Evolutionary conservation across 2,797 vertebrate genomes (phyloP), one percentile per base, ranked within the genome.

Genomic region (Thalassophryne amazonica): DNA sequence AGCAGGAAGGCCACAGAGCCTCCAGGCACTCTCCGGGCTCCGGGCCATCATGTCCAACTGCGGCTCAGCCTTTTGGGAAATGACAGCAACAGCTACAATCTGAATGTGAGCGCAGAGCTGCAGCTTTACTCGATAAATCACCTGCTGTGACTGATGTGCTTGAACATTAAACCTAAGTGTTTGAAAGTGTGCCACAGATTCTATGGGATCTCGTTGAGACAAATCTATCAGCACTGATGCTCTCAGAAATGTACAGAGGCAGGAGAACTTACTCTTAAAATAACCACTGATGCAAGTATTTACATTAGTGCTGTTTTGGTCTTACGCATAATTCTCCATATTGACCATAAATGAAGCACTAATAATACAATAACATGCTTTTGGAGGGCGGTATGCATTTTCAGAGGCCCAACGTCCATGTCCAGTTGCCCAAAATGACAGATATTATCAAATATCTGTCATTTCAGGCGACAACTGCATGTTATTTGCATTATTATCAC

Each of bases 91-190:
- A 15, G 46, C 51, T 10, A 2, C 32, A n/a, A 2, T 35, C 37
- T 63, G 61, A 59, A 62, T 8, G 45, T 24, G 50, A 69, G 76
- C 60, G 36, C 56, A 60, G 60, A 73, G 71, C 48, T 16, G 2
- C 31, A 42, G 71, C 69, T 47, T 15, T 2, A 57, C 71, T 84
- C 84, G 28, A 78, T 85, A 81, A 84, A 75, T 72, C 74, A 51
- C 29, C 18, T 24, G 9, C 39, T 21, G 35, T 75, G 81, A 82
- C 80, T 74, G 80, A 84, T 77, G 71, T 38, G 56, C 48, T 63
- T 48, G 42, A 84, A 76, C 76, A 52, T 50, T 38, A 60, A 67
- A 77, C 42, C 35, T 30, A 65, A 76, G 70, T 51, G 78, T 69
- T 72, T 71, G 66, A 69, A 75, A 78, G 64, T 13, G 31, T 49